Evolutionary conservation across 2,888 invertebrate genomes (phyloP), one percentile per base, ranked within the genome.

Genomic region (Ischnura elegans): DNA sequence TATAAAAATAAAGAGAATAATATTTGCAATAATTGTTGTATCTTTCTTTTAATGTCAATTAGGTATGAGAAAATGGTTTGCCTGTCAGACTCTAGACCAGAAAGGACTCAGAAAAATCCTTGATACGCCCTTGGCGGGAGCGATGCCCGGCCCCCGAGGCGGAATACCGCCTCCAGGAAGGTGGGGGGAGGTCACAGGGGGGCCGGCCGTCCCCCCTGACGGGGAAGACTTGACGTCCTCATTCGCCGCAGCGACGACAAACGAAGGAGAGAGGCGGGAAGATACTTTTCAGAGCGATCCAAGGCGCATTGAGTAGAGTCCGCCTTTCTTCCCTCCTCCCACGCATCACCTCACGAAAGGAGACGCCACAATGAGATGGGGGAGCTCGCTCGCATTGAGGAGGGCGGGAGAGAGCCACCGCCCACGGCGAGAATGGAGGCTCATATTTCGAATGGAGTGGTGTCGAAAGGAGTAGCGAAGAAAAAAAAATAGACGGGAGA

Each of bases 211-310:
- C 25, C 29, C 8, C n/a, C 16, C 86, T 86, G n/a, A n/a, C 51
- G 10, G 76, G 29, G 36, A 51, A 19, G 8, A 55, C 47, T 47
- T 87, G 87, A 86, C 46, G 86, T 86, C 86, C 86, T 86, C 86
- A 86, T 86, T n/a, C 86, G 86, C 86, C 8, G n/a, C 36, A 86
- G 45, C 86, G 87, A 87, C 25, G 90, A 90, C n/a, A 66, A 51
- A 66, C 19, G 51, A 45, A 86, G 46, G 6, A n/a, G 90, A 90
- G 25, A 25, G 10, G 21, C 19, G 29, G 43, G 19, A 86, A n/a
- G 86, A n/a, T 25, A 86, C 55, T 45, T 66, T 90, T 90, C 90
- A 43, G 13, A 47, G 8, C 47, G 13, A 51, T 19, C 51, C 16
- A 51, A 51, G 25, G 19, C 8, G n/a, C 86, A 90, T 61, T 45